Evolutionary conservation across 1,140 invertebrate species (phyloP).

Genomic region (Drosophila gunungcola): DNA sequence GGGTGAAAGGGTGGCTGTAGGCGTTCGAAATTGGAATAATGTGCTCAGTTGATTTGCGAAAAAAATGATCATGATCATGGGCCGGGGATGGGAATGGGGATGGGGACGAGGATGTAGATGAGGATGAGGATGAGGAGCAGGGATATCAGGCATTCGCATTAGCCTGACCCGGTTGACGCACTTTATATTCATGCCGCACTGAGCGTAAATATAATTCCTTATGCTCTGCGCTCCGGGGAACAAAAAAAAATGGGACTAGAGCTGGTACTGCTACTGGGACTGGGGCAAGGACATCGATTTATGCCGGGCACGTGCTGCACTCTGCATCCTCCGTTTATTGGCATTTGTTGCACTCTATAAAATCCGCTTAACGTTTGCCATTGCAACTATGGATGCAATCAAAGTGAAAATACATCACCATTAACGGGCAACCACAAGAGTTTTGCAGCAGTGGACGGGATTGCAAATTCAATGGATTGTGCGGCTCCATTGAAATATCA

Average conservation of each 20-base stretch:
- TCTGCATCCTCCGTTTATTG: constrained; percentile 51
- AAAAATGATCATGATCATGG: constrained; percentile 17
- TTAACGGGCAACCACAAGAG: constrained; percentile 54
- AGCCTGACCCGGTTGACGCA: constrained; percentile 18
- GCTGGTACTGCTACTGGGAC: neutral
- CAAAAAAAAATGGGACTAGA: neutral
- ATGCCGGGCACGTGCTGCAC: constrained; percentile 65
- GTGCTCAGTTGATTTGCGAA: constrained; percentile 40
- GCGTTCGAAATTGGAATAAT: constrained; percentile 43
- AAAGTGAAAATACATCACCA: constrained; percentile 69
- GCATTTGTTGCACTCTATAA: constrained; percentile 82
- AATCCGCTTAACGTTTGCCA: constrained; percentile 74
- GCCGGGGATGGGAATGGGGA: neutral
- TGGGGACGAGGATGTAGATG: too few relatives aligned
- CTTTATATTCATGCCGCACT: constrained; percentile 68
- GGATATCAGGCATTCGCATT: constrained; percentile 19
- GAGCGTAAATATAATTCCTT: constrained; percentile 73
- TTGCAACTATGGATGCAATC: constrained; percentile 61
- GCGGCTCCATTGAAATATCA: constrained; percentile 66
- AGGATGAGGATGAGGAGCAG: neutral
- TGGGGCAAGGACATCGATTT: constrained; percentile 54
- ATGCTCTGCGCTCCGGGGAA: neutral
- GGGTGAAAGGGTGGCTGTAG: constrained; percentile 14
- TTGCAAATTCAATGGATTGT: constrained; percentile 14
- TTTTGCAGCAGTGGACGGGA: constrained; percentile 8